Conservation (phyloP, 2,113 vertebrate species). For the Microtus montanus region DNA sequence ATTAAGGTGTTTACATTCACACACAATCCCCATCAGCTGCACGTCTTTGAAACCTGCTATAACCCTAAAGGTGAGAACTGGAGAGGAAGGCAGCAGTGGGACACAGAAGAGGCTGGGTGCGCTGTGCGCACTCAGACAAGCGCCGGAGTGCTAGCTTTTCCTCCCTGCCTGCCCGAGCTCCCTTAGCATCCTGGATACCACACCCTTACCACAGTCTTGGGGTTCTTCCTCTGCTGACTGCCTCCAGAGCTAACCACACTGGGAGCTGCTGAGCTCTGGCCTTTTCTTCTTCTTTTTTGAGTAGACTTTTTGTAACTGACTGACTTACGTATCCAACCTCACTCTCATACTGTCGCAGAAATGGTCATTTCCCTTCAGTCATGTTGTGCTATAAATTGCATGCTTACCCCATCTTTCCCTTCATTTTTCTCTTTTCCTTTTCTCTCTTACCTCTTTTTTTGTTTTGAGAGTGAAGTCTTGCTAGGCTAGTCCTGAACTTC, state of each 20-base stretch:
- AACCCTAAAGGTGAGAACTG: slow-evolving; percentile 94
- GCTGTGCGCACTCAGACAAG: background rate
- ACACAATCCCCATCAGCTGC: slow-evolving; percentile 98
- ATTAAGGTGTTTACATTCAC: slow-evolving; percentile 99
- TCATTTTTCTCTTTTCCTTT: background rate
- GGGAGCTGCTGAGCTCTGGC: background rate
- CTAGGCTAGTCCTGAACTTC: background rate
- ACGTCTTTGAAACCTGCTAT: slow-evolving; percentile 99
- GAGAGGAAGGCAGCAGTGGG: fast-evolving
- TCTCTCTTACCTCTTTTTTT: background rate
- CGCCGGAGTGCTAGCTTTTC: background rate
- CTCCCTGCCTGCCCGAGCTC: background rate
- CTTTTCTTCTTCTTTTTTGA: background rate
- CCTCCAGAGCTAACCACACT: background rate
- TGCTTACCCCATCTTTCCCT: background rate
- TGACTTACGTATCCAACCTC: background rate
- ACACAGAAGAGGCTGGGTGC: background rate
- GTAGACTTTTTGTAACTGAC: too few species aligned
- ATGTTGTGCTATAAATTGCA: background rate
- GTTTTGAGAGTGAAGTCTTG: background rate
- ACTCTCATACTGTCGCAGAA: background rate
- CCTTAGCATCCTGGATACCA: background rate
- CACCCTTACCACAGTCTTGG: background rate
- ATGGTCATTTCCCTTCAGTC: background rate
- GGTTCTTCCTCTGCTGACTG: background rate